Conservation (phyloP, 2,888 invertebrate species). For the Stenodera caucasica region DNA sequence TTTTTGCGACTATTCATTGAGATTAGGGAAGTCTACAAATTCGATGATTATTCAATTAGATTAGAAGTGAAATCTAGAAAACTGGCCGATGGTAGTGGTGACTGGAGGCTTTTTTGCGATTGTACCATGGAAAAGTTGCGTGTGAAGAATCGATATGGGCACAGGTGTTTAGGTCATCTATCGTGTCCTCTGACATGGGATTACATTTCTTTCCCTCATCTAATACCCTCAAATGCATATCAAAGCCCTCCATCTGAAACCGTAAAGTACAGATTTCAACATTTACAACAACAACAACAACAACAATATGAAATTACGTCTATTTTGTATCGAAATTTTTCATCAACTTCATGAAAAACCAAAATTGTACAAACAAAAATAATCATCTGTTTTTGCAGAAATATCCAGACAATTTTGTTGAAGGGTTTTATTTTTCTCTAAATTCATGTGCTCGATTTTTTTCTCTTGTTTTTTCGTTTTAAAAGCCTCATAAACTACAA, state of each 20-base stretch:
- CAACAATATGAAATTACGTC: too few species aligned
- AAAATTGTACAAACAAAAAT: too few species aligned
- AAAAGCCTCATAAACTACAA: constrained; percentile 32
- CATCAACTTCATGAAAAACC: too few species aligned
- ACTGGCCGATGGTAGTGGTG: background rate
- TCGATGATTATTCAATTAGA: too few species aligned
- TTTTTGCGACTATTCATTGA: too few species aligned
- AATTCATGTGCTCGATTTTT: background rate
- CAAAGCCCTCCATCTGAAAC: constrained; percentile 43
- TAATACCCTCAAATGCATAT: constrained; percentile 40
- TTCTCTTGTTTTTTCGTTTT: background rate
- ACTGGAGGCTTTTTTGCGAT: background rate
- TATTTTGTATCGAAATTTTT: too few species aligned
- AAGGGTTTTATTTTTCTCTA: background rate
- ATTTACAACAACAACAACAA: background rate
- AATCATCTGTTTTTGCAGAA: too few species aligned
- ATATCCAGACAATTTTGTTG: too few species aligned
- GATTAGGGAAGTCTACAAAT: too few species aligned
- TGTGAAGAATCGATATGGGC: constrained; percentile 51
- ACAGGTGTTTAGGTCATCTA: constrained; percentile 53
- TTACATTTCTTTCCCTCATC: constrained; percentile 44
- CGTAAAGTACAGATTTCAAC: constrained; percentile 37
- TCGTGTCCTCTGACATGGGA: constrained; percentile 51
- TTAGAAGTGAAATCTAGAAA: too few species aligned
- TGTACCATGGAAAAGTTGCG: constrained; percentile 31